Evolutionary conservation across 2,797 vertebrate genomes (phyloP).

Genomic region (Poeciliopsis gracilis): DNA sequence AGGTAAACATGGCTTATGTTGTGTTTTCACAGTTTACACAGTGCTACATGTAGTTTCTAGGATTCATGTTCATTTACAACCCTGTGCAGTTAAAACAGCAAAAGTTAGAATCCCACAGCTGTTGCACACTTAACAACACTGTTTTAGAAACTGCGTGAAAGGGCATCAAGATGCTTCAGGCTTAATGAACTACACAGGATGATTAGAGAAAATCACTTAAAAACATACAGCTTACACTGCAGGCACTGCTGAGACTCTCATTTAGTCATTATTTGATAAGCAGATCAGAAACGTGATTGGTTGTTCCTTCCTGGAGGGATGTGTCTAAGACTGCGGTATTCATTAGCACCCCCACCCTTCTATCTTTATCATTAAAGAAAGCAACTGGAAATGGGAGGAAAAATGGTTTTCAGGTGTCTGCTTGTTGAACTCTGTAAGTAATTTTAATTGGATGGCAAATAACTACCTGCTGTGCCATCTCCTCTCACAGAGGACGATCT

Average conservation of each 20-base stretch:
- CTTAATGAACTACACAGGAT: slow-evolving; percentile 59
- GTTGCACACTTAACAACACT: slow-evolving; percentile 30
- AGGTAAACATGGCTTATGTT: slow-evolving; percentile 12
- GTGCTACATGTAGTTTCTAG: neutral
- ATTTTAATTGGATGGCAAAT: slow-evolving; percentile 70
- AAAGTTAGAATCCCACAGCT: slow-evolving; percentile 38
- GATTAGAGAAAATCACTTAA: slow-evolving; percentile 46
- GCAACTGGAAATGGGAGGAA: slow-evolving; percentile 47
- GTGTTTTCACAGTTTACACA: slow-evolving; percentile 16
- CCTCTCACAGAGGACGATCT: slow-evolving; percentile 54
- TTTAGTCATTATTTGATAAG: slow-evolving; percentile 72
- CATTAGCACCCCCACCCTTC: slow-evolving; percentile 42
- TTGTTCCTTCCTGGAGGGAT: slow-evolving; percentile 50
- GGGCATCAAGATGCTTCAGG: slow-evolving; percentile 33
- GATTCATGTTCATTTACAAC: slow-evolving; percentile 29
- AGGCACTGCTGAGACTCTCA: slow-evolving; percentile 52
- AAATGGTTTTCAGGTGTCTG: slow-evolving; percentile 57
- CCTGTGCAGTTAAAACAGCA: slow-evolving; percentile 32
- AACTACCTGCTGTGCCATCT: slow-evolving; percentile 57
- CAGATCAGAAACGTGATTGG: slow-evolving; percentile 64
- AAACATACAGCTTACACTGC: slow-evolving; percentile 48
- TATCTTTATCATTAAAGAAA: slow-evolving; percentile 59
- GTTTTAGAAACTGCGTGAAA: slow-evolving; percentile 40
- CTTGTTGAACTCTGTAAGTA: slow-evolving; percentile 57
- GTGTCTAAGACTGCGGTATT: slow-evolving; percentile 41